Evolutionary conservation across 1,140 invertebrate genomes (phyloP).

Genomic region (Homarus americanus): DNA sequence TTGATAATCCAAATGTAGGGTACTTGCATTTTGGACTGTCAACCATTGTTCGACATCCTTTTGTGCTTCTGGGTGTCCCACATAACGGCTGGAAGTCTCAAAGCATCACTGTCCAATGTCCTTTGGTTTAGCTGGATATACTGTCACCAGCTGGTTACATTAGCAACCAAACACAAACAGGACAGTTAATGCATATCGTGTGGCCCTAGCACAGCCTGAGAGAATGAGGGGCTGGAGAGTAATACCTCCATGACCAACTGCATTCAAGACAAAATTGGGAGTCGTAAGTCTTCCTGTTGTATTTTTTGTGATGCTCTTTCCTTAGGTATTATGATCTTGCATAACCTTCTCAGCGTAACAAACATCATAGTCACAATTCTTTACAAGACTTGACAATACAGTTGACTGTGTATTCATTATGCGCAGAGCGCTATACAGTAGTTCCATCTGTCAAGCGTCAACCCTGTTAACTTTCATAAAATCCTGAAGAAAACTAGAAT

Average conservation of each 20-base stretch:
- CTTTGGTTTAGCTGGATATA: constrained; percentile 19
- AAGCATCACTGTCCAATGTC: constrained; percentile 30
- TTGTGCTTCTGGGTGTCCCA: constrained; percentile 19
- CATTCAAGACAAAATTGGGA: background rate
- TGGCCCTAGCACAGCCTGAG: background rate
- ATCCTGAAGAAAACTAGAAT: constrained; percentile 44
- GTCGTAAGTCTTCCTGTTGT: background rate
- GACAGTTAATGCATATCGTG: background rate
- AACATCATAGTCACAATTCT: constrained; percentile 14
- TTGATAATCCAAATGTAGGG: background rate
- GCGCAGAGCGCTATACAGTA: background rate
- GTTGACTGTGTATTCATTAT: constrained; percentile 2
- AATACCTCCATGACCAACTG: background rate
- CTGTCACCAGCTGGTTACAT: constrained; percentile 12
- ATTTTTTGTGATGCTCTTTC: constrained; percentile 10
- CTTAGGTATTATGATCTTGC: constrained; percentile 6
- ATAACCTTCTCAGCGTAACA: constrained; percentile 11
- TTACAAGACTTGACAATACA: background rate
- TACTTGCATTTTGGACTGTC: background rate
- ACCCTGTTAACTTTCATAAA: constrained; percentile 46
- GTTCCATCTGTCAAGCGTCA: constrained; percentile 16
- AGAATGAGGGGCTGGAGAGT: background rate
- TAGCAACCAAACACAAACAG: background rate
- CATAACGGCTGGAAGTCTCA: constrained; percentile 12
- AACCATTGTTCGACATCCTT: constrained; percentile 21